These are phyloP conservation scores for Pterocles burchelli DNA, from an alignment of 2,113 vertebrate genomes.

Conservation along the genomic window DNA sequence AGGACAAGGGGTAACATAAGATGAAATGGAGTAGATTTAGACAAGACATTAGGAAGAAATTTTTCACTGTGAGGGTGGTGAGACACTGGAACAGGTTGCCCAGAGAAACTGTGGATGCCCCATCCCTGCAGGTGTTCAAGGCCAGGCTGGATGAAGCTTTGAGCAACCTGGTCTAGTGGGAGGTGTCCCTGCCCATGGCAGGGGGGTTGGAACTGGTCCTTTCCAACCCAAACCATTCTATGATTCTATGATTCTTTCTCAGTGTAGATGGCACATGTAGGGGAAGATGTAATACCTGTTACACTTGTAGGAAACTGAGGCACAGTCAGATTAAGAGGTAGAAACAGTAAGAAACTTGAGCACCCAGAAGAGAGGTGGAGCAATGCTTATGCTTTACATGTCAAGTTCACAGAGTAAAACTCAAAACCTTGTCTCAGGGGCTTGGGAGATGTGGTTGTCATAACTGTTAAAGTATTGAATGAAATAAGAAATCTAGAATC, in stretches of 20 bases:
- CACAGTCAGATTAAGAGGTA: neutral
- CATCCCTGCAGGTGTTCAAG: too few relatives aligned
- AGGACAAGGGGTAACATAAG: too few relatives aligned
- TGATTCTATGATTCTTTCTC: neutral
- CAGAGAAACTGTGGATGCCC: too few relatives aligned
- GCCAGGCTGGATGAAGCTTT: too few relatives aligned
- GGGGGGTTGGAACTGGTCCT: too few relatives aligned
- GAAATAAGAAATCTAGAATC: neutral
- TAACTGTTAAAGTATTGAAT: neutral
- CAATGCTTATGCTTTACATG: neutral
- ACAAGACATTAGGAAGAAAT: too few relatives aligned
- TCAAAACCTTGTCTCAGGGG: neutral
- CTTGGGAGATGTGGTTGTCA: neutral
- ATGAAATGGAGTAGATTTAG: too few relatives aligned
- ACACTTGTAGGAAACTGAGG: neutral
- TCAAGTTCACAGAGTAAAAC: neutral
- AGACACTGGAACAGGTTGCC: too few relatives aligned
- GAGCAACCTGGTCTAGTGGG: too few relatives aligned
- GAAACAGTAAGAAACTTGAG: neutral
- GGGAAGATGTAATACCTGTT: neutral
- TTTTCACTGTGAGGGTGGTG: too few relatives aligned
- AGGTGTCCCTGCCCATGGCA: too few relatives aligned
- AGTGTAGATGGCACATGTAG: neutral
- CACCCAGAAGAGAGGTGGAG: neutral
- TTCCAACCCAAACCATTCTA: too few relatives aligned